A percentile compares a stretch with the other conserved stretches of the same genome.
Conservation (phyloP, 2,113 vertebrate genomes). For the Onychostoma macrolepis region DNA sequence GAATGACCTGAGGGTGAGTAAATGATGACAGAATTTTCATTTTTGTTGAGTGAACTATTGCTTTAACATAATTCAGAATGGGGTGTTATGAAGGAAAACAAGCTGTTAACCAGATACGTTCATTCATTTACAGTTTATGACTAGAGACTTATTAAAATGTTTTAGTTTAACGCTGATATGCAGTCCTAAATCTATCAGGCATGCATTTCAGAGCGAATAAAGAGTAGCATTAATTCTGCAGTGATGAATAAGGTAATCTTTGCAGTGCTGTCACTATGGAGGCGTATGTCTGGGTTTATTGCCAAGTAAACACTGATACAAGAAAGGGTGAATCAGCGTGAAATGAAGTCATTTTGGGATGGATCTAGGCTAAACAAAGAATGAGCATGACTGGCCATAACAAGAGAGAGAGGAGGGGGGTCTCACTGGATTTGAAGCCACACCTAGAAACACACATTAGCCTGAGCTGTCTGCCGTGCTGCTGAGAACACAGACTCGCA, state of each 20-base stretch:
- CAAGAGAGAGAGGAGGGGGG: background rate
- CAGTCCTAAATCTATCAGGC: background rate
- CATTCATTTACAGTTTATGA: background rate
- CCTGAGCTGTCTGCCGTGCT: conserved; percentile 30
- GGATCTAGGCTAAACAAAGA: conserved; percentile 52
- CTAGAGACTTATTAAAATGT: background rate
- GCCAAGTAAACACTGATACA: conserved; percentile 14
- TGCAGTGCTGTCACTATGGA: background rate
- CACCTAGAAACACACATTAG: conserved; percentile 57
- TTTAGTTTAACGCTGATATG: background rate
- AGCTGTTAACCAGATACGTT: background rate
- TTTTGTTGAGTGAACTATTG: background rate
- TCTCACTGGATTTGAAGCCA: conserved; percentile 36
- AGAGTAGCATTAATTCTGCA: background rate
- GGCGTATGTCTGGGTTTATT: conserved; percentile 10
- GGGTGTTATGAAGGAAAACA: background rate
- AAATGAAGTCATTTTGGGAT: conserved; percentile 8
- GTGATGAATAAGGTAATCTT: background rate
- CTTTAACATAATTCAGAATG: background rate
- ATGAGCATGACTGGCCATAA: background rate
- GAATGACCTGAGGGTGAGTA: background rate
- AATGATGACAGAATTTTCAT: background rate
- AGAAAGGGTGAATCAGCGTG: background rate
- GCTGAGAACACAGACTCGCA: conserved; percentile 11
- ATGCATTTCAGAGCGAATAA: conserved; percentile 9